Base-by-base conservation (phyloP, 2,888 invertebrate species). In the Napeogenes sylphis region DNA sequence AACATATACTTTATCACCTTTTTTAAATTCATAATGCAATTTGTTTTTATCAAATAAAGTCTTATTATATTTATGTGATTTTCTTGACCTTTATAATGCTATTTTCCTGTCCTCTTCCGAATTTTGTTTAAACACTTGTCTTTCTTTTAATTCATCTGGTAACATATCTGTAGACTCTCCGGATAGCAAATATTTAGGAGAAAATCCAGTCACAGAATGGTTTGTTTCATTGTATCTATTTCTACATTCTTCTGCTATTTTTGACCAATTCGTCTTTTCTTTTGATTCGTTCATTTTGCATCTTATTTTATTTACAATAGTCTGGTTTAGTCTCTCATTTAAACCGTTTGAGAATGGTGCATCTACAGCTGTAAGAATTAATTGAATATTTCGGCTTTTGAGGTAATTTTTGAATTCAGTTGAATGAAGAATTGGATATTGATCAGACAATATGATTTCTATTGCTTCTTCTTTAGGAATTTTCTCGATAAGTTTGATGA, bases 161-260 rank as follows among this genome's bases (percentile, higher is more conserved):
- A 62, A 12, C 32, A 62, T 58, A 58, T 58, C 35, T 45, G 51
- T 46, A 58, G 21, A 21, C 21, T 21, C 21, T 21, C 21, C 21
- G 21, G 21, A 21, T 21, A 21, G 45, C 10, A 62, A 67, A 33
- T 76, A 75, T 59, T 63, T 73, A 54, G 72, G 74, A 54, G 75
- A 61, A 65, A 68, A 75, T 5, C 64, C 65, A 5, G 75, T 75
- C 2, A 76, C 73, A 56, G 73, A 68, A 46, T 75, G 74, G 59
- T 72, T 70, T 21, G 74, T 73, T 56, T 38, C 14, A 21, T 56
- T 56, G 42, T 56, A 56, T 42, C 21, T 42, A 42, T 56, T 45
- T 14, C 38, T 14, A 14, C 51, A 58, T n/a, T 58, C 14, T 4
- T 42, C 4, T 55, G 55, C 55, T 12, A 55, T 12, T 4, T 32